These are phyloP conservation scores for Asobara japonica DNA, from an alignment of 1,140 invertebrate genomes.

Conservation along the genomic window DNA sequence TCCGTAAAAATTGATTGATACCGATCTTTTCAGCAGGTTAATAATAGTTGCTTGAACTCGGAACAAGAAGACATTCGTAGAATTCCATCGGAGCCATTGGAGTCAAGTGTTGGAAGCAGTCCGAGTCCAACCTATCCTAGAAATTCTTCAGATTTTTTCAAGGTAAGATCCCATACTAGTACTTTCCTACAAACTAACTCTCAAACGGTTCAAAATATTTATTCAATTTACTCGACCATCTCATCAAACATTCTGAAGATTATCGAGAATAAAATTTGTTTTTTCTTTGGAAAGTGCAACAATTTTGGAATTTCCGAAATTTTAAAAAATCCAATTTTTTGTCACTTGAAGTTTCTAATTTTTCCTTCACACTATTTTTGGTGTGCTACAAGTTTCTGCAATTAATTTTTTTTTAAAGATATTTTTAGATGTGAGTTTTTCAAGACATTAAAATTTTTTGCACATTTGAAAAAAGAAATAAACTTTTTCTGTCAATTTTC, in stretches of 20 bases:
- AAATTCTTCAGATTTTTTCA: constrained; percentile 68
- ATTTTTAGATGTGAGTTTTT: too few relatives aligned
- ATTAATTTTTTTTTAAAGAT: too few relatives aligned
- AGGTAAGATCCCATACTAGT: constrained; percentile 51
- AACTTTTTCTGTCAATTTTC: background rate
- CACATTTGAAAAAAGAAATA: background rate
- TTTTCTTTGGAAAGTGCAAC: background rate
- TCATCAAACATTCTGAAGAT: too few relatives aligned
- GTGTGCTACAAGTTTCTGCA: too few relatives aligned
- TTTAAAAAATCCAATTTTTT: background rate
- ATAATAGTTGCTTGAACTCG: constrained; percentile 45
- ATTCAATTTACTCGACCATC: too few relatives aligned
- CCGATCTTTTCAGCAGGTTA: background rate
- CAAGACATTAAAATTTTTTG: background rate
- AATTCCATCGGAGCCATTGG: constrained; percentile 56
- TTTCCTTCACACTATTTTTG: too few relatives aligned
- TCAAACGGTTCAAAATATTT: too few relatives aligned
- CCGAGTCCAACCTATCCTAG: constrained; percentile 64
- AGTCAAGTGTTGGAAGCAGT: constrained; percentile 61
- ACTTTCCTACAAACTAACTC: too few relatives aligned
- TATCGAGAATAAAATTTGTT: background rate
- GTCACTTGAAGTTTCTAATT: too few relatives aligned
- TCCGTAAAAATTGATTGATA: too few relatives aligned
- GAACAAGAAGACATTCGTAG: constrained; percentile 57
- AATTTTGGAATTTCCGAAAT: background rate